A percentile compares a stretch with the other conserved stretches of the same genome.
These are phyloP conservation scores for Centropus unirufus DNA, from an alignment of 2,113 vertebrate species.

Conservation along the genomic window DNA sequence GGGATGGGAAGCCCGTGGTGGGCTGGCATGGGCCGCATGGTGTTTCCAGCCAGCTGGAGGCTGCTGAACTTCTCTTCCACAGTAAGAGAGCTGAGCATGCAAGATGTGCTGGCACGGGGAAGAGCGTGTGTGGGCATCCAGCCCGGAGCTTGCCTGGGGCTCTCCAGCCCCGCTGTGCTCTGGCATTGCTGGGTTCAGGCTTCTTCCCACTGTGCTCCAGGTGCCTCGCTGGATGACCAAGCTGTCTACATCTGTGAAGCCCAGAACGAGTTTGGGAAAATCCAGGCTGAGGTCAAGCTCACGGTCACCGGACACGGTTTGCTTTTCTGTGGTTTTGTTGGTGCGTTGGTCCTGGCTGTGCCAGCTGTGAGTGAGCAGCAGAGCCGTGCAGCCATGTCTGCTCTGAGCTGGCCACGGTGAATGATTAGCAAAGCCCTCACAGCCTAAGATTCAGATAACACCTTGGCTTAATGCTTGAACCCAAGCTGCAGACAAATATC, in stretches of 20 bases:
- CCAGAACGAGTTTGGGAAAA: conserved; percentile 86
- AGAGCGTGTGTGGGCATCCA: rapidly evolving
- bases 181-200: neutral
- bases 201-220: conserved; percentile 48
- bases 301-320: conserved; percentile 85
- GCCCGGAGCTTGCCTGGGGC: rapidly evolving
- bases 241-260: conserved; percentile 87
- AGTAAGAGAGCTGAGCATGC: conserved; percentile 76
- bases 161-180: neutral
- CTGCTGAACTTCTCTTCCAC: conserved; percentile 81
- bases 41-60: conserved; percentile 62
- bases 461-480: neutral
- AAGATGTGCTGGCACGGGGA: rapidly evolving
- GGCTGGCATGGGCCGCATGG: neutral
- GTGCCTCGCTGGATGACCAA: conserved; percentile 83
- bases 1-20: conserved; percentile 72
- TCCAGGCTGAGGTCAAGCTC: conserved; percentile 79
- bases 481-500: rapidly evolving
- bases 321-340: neutral
- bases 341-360: too few relatives aligned
- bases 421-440: neutral
- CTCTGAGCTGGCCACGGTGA: neutral
- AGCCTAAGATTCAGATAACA: neutral
- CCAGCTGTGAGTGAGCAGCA: rapidly evolving
- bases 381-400: neutral